Base-by-base conservation (phyloP, 2,113 vertebrate species). In the Neodontobutis hainanensis region DNA sequence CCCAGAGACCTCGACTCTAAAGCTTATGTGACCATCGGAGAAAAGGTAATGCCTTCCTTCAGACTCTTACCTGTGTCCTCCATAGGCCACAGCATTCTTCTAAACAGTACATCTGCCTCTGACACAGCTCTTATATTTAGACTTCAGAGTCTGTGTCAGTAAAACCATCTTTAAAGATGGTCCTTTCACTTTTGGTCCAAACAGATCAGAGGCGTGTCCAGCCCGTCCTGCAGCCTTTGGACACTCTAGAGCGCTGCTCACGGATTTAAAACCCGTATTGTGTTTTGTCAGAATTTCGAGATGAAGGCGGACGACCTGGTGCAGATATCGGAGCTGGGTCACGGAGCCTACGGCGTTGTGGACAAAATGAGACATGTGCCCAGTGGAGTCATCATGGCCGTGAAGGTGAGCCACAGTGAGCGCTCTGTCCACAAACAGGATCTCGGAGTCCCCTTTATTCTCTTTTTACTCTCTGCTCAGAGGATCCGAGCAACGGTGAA, bases 281-380 rank as follows among this genome's bases (percentile, higher is more conserved):
- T 27, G 19, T 27, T 27, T 27, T 27, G 19, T 27, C 83, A 99
- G 97, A 99, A 99, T 87, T 99, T 99, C 84, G 96, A 96, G 86
- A 94, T 99, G 87, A 97, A 98, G 83, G 97, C 97, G 0, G 97
- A 99, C 94, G 97, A 99, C 91, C 88, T 99, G 93, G 96, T 97
- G 75, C 95, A 93, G 72, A 96, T 98, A 45, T 89, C 86, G 6
- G 97, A 99, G 90, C 91, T 99, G 86, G 97, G 97, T 0, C 92
- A 97, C 75, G 97, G 97, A 57, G 97, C 97, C 0, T 99, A 99
- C 12, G 97, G 97, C 3, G 97, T 99, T 69, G 97, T 99, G 91
- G 95, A 98, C 92, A 97, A 97, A 93, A 98, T 99, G 97, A 93
- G 86, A 65, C 97, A 99, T 11, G 92, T 98, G 78, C 97, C 96